Evolutionary conservation across 1,140 invertebrate genomes (phyloP), one percentile per base, ranked within the genome.

Genomic region (Chelonus insularis): DNA sequence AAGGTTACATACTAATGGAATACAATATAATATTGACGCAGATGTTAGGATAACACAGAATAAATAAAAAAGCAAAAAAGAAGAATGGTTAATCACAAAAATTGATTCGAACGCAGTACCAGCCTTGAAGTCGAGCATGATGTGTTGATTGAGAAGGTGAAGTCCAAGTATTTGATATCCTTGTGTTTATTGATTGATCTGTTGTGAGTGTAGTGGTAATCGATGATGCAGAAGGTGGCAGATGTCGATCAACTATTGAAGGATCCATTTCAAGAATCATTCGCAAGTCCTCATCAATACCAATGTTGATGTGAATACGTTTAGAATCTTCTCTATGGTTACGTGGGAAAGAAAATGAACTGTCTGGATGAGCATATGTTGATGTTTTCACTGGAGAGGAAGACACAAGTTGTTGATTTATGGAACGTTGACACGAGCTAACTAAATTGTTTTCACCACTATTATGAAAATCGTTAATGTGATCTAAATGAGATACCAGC

Each of bases 221-320:
- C 39, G 57, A 21, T 48, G 65, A 66, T 20, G 55, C 64, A 29
- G 54, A 20, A 50, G 66, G 71, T 21, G 60, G 67, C 50, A 60
- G 16, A 12, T 63, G 60, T 6, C 75, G 76, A 77, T 87, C 85
- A 21, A 86, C 80, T 71, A 86, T 84, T 62, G 82, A 84, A 23
- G 85, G 86, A 73, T 86, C 85, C 84, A 85, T 86, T 68, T 86
- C 85, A 32, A 87, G 74, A 50, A 86, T 86, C 84, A 86, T 85
- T 74, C 83, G 82, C 57, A 86, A 73, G 74, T 86, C 85, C 63
- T 84, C 84, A 68, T 86, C 85, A 57, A 86, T 86, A 12, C 85
- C 85, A 61, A 86, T 80, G 25, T 82, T 80, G 18, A 85, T 80
- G n/a, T 78, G 76, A 29, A 86, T 77, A 4, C 71, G 68, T 64